phyloP scores from a whole-genome alignment of 2,113 vertebrate species.

The Silurus asotus region DNA sequence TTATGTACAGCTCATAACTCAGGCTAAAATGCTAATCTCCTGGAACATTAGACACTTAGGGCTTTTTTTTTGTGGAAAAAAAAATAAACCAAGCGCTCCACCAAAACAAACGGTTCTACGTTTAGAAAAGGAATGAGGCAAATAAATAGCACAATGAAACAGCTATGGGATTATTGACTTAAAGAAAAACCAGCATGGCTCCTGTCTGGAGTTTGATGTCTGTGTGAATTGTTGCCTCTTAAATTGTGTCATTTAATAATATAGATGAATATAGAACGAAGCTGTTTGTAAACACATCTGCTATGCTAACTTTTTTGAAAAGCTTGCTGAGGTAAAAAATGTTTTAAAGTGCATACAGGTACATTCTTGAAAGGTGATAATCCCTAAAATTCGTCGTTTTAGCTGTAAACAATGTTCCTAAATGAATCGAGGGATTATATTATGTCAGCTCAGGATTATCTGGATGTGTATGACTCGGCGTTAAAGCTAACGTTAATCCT shows the following conservation, averaged over 20 bases:
- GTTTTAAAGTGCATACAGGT: too few relatives aligned
- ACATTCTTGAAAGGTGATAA: background rate
- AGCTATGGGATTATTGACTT: background rate
- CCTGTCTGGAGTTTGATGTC: background rate
- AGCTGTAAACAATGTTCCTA: background rate
- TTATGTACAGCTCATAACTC: constrained; percentile 1
- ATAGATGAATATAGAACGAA: too few relatives aligned
- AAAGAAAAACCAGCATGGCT: background rate
- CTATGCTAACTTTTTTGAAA: background rate
- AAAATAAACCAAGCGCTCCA: background rate
- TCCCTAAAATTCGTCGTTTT: background rate
- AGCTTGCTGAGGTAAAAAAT: constrained; percentile 1
- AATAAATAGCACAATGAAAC: background rate
- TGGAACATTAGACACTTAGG: constrained; percentile 8
- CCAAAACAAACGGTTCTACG: background rate
- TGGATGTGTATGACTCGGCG: background rate
- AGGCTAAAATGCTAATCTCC: constrained; percentile 18
- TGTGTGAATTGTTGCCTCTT: background rate
- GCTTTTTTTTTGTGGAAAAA: background rate
- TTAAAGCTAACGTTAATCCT: background rate
- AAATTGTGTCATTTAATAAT: background rate
- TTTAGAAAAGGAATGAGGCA: background rate
- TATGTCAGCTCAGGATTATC: constrained; percentile 1
- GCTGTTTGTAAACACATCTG: background rate
- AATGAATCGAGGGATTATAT: constrained; percentile 1